phyloP scores from a whole-genome alignment of 2,888 invertebrate genomes.

The Salticus scenicus region DNA sequence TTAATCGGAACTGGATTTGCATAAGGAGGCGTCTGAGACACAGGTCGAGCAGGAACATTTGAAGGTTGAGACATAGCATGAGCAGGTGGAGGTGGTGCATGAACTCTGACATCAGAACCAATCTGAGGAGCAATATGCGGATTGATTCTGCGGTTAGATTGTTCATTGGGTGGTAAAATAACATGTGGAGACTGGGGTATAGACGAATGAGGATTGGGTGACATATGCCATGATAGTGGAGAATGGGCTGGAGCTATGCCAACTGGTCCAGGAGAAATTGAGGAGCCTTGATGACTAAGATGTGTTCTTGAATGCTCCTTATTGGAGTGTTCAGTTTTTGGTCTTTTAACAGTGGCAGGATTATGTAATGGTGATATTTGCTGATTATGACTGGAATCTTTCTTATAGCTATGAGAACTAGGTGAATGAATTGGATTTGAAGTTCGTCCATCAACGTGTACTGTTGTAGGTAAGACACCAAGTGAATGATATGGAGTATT shows the following conservation, averaged over 20 bases:
- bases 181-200: slow-evolving; percentile 41
- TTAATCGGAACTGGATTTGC: slow-evolving; percentile 87
- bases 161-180: slow-evolving; percentile 37
- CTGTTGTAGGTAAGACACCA: slow-evolving; percentile 45
- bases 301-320: slow-evolving; percentile 50
- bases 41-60: slow-evolving; percentile 78
- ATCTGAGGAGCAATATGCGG: slow-evolving; percentile 51
- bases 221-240: slow-evolving; percentile 39
- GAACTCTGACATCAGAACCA: slow-evolving; percentile 63
- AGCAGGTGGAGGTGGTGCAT: slow-evolving; percentile 70
- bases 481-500: slow-evolving; percentile 55
- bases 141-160: slow-evolving; percentile 25
- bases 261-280: slow-evolving; percentile 50
- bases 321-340: slow-evolving; percentile 37
- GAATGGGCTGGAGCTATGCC: slow-evolving; percentile 41
- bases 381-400: slow-evolving; percentile 51
- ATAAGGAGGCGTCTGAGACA: slow-evolving; percentile 83
- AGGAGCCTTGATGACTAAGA: slow-evolving; percentile 45
- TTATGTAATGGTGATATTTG: slow-evolving; percentile 37
- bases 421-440: slow-evolving; percentile 67
- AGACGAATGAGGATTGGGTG: slow-evolving; percentile 30
- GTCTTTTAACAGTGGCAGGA: slow-evolving; percentile 31
- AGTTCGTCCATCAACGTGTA: slow-evolving; percentile 52
- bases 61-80: slow-evolving; percentile 70
- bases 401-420: slow-evolving; percentile 59